These are phyloP conservation scores for Xanthia icteritia DNA, from an alignment of 2,888 invertebrate genomes.

Conservation along the genomic window DNA sequence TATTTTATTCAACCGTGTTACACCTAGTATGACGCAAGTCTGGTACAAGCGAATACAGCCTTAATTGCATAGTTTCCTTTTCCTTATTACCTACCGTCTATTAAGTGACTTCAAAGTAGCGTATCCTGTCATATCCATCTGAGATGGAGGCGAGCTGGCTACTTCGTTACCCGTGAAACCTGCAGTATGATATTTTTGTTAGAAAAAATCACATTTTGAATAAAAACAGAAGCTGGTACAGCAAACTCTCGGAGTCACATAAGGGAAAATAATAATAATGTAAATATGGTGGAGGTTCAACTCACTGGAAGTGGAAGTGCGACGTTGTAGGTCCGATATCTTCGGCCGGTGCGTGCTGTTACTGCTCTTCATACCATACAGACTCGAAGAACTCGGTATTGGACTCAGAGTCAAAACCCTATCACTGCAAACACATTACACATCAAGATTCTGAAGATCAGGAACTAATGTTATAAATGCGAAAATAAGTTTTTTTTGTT, in stretches of 20 bases:
- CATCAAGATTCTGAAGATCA: background rate
- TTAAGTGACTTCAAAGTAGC: constrained; percentile 93
- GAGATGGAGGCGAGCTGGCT: constrained; percentile 91
- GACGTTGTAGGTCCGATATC: constrained; percentile 87
- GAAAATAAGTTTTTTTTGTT: too few relatives aligned
- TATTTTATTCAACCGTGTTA: background rate
- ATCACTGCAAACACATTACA: constrained; percentile 87
- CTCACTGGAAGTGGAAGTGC: constrained; percentile 91
- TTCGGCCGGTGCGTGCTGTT: constrained; percentile 83
- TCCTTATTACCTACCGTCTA: constrained; percentile 83
- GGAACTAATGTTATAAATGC: too few relatives aligned
- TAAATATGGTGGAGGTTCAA: constrained; percentile 13
- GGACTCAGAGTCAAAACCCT: constrained; percentile 95
- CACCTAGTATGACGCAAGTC: background rate
- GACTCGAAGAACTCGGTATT: constrained; percentile 95
- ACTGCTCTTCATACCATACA: constrained; percentile 89
- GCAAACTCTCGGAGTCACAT: background rate
- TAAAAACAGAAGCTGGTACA: background rate
- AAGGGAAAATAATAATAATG: background rate
- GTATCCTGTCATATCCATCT: constrained; percentile 94
- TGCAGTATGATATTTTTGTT: constrained; percentile 52
- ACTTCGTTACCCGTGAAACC: constrained; percentile 89
- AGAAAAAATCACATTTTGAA: background rate
- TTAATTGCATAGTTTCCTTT: background rate
- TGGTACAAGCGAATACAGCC: background rate